Base-by-base conservation (phyloP, 2,797 vertebrate species). In the Columba guinea region DNA sequence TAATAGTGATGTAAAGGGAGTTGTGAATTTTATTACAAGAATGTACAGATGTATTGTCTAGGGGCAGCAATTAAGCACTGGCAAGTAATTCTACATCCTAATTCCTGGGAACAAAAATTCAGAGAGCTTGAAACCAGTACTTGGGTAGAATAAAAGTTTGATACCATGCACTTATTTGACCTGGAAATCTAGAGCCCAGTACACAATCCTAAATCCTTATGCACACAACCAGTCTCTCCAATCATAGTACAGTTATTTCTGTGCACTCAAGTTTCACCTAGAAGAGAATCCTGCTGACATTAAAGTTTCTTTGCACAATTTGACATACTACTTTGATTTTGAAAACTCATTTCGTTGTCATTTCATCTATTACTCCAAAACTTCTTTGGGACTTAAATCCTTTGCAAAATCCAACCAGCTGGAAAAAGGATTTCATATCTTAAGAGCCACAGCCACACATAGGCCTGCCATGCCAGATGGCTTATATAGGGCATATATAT, bases 301-400 rank as follows among this genome's bases (percentile, higher is more conserved):
- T 81, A 69, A 94, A 84, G 91, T 58, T 86, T 62, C 63, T 91
- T 91, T 88, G 88, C 85, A 90, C 83, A 91, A 84, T 95, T 90
- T 91, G 83, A 90, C 79, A 86, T 58, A 69, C 51, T 58, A 13
- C 88, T 90, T 95, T 78, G 86, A 92, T 93, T 95, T 28, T 55
- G 41, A 93, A 91, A 95, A 78, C 73, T 94, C 83, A 75, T 95
- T 94, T 95, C 88, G 55, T 85, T 88, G 79, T 69, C 77, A 91
- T 91, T 94, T 95, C 77, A 93, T 96, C 82, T 90, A 58, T 84
- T 88, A 88, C 69, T 51, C 76, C 76, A 78, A 88, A 94, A 94
- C 13, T 81, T 91, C 84, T 88, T 83, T 30, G 82, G 77, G 82
- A 75, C 60, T 91, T 93, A 91, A 94, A 92, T 78, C 28, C 67